Percentiles rank a stretch among this genome's conserved stretches.
Conservation (phyloP, 2,797 vertebrate species). For the Knipowitschia caucasica region DNA sequence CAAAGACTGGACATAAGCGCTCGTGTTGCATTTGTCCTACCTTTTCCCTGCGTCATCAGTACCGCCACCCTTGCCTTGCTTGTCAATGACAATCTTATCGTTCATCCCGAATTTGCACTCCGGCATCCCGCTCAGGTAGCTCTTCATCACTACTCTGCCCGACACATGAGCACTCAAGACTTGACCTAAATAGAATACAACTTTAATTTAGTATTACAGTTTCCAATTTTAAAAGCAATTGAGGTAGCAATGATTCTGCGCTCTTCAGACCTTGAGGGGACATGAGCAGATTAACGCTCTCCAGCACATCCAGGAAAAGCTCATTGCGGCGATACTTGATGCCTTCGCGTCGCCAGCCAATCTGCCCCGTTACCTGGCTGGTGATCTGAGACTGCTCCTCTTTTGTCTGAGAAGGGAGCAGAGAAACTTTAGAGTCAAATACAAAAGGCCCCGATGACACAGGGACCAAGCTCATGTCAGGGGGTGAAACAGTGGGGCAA, state of each 20-base stretch:
- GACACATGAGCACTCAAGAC: slow-evolving; percentile 97
- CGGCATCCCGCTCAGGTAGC: slow-evolving; percentile 98
- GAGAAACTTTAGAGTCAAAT: slow-evolving; percentile 51
- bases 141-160: slow-evolving; percentile 98
- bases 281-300: slow-evolving; percentile 98
- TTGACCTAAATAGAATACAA: slow-evolving; percentile 81
- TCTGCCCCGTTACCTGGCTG: slow-evolving; percentile 98
- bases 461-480: slow-evolving; percentile 6
- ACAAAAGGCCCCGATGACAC: slow-evolving; percentile 27
- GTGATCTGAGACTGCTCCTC: slow-evolving; percentile 99
- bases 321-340: slow-evolving; percentile 98
- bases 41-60: slow-evolving; percentile 94
- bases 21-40: slow-evolving; percentile 63
- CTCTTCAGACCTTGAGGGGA: slow-evolving; percentile 87
- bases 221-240: background rate
- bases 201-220: no score
- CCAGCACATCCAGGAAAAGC: slow-evolving; percentile 95
- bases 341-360: slow-evolving; percentile 96
- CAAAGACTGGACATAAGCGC: slow-evolving; percentile 37
- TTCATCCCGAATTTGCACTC: slow-evolving; percentile 99
- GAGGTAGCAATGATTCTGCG: background rate
- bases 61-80: slow-evolving; percentile 94
- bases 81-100: slow-evolving; percentile 99
- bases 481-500: background rate
- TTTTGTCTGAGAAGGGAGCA: slow-evolving; percentile 82